Conservation (phyloP, 2,113 vertebrate species). For the Lagopus muta region DNA sequence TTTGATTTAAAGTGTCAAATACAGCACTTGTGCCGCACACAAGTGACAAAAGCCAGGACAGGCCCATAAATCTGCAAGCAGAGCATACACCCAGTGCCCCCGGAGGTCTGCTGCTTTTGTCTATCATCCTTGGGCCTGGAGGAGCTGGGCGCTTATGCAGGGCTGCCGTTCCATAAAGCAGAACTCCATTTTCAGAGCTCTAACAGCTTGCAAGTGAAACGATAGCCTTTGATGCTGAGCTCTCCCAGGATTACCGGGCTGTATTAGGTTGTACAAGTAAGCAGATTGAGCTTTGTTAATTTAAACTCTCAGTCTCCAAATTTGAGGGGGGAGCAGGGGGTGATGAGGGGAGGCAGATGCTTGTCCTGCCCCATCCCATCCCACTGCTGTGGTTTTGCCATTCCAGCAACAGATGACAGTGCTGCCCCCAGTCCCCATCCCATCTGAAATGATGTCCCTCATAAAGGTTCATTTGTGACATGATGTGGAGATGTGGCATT, state of each 20-base stretch:
- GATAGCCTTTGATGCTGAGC: neutral
- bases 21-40: neutral
- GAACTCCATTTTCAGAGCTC: neutral
- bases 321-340: neutral
- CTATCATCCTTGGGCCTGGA: neutral
- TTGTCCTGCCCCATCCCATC: neutral
- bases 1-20: constrained; percentile 16
- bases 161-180: neutral
- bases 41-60: constrained; percentile 17
- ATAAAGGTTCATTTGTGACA: neutral
- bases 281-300: neutral
- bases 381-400: neutral
- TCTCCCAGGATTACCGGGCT: neutral
- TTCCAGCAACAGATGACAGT: neutral
- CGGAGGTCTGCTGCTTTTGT: neutral
- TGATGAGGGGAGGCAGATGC: neutral
- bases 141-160: neutral
- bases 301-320: neutral
- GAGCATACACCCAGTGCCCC: neutral
- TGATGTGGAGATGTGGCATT: neutral
- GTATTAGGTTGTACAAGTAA: neutral
- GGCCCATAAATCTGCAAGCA: constrained; percentile 23
- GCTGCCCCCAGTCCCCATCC: neutral
- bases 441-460: neutral
- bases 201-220: neutral